Evolutionary conservation across 2,888 invertebrate genomes (phyloP), one percentile per base, ranked within the genome.

Genomic region (Drosophila anceps): DNA sequence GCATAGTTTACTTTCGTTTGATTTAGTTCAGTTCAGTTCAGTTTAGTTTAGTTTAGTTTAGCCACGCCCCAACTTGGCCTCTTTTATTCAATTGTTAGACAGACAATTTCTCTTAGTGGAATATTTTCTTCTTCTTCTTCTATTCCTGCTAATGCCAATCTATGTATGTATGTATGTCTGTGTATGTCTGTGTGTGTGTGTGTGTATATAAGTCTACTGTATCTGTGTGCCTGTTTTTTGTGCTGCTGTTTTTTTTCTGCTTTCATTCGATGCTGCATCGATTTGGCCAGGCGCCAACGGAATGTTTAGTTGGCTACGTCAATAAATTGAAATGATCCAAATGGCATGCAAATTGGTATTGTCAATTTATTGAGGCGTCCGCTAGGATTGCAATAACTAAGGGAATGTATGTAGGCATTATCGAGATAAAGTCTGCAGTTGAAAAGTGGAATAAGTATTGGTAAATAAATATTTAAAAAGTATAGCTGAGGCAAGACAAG

Each of bases 301-400:
- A 81, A 86, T 88, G 86, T 88, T 86, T 79, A 64, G 69, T 78
- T 76, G 76, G 76, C 70, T 69, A 70, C 84, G 76, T 83, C 82
- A 75, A 82, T 82, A 70, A 76, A 82, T 85, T 72, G 74, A 85
- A 84, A 84, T 80, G 72, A 87, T 80, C 73, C 76, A 77, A 82
- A 81, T 84, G 75, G 68, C 72, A 75, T 62, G 50, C 69, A 65
- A 75, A 72, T 75, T 63, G 43, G 37, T 31, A 57, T 75, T 57
- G 69, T 68, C 68, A 76, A 66, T 76, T 79, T 48, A 71, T 67
- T 58, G 41, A 60, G 70, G 64, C 69, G 61, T 62, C 61, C 50
- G 43, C 27, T 59, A 50, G 53, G 33, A 33, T 62, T 57, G 60
- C 73, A 76, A 65, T 63, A 46, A 51, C 7, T 13, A 18, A 18